Evolutionary conservation across 2,888 invertebrate genomes (phyloP).

Genomic region (Perizoma affinitatum): DNA sequence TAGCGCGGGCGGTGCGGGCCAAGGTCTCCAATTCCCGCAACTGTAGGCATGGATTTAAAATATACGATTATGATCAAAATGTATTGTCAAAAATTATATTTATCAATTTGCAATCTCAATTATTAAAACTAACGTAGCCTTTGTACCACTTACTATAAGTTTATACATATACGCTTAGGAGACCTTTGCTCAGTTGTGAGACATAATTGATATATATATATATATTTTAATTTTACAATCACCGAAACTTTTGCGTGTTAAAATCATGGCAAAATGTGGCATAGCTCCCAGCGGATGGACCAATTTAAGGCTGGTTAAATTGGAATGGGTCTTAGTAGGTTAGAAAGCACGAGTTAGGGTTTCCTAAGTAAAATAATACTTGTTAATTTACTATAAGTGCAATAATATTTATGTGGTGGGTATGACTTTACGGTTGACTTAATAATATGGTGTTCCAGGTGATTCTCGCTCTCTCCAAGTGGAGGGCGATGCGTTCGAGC

Average conservation of each 20-base stretch:
- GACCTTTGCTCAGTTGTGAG: no score
- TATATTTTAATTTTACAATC: not conserved
- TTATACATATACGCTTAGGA: no score
- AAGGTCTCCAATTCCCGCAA: conserved; percentile 53
- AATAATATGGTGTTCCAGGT: conserved; percentile 74
- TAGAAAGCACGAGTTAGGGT: no score
- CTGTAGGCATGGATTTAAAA: conserved; percentile 36
- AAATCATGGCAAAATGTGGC: not conserved
- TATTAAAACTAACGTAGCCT: conserved; percentile 31
- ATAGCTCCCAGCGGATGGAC: no score
- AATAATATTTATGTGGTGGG: no score
- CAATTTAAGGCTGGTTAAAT: no score
- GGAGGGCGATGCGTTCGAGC: conserved; percentile 87
- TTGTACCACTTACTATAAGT: conserved; percentile 1
- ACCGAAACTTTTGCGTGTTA: conserved; percentile 8
- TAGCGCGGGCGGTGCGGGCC: conserved; percentile 56
- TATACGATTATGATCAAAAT: conserved; percentile 57
- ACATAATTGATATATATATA: no score
- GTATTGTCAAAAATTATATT: conserved; percentile 58
- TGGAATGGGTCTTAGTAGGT: no score
- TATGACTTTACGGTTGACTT: not conserved
- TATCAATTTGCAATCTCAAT: conserved; percentile 35
- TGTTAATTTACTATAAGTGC: no score
- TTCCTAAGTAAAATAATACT: no score
- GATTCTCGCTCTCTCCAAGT: conserved; percentile 89